These are phyloP conservation scores for Patella depressa DNA, from an alignment of 2,888 invertebrate genomes.

Conservation along the genomic window DNA sequence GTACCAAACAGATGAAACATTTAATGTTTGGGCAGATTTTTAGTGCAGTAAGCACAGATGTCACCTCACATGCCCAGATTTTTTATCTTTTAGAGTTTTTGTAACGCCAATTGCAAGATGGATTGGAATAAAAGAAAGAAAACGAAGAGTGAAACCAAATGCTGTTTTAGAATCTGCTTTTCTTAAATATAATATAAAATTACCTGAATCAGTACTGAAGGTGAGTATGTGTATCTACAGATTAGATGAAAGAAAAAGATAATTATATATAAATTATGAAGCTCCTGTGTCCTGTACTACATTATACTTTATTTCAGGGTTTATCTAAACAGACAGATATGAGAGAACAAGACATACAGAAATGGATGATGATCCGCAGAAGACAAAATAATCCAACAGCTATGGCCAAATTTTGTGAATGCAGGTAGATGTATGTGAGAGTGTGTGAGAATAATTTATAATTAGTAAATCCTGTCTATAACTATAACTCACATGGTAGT, in stretches of 20 bases:
- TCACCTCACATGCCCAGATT: no score
- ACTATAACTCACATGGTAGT: no score
- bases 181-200: not conserved
- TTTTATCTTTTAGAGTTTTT: not conserved
- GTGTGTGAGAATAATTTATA: no score
- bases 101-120: not conserved
- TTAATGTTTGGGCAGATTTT: no score
- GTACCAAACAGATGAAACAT: no score
- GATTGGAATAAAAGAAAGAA: not conserved
- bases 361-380: not conserved
- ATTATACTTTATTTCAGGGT: not conserved
- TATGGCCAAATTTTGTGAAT: slow-evolving; percentile 2
- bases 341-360: not conserved
- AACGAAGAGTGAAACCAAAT: not conserved
- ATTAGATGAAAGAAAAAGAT: no score
- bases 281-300: no score
- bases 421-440: not conserved
- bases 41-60: no score
- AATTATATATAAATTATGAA: no score
- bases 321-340: not conserved
- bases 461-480: no score
- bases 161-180: not conserved
- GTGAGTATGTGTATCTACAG: not conserved
- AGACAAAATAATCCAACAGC: slow-evolving; percentile 10
- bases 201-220: not conserved